Conservation (phyloP, 2,113 vertebrate species). For the Condylura cristata region DNA sequence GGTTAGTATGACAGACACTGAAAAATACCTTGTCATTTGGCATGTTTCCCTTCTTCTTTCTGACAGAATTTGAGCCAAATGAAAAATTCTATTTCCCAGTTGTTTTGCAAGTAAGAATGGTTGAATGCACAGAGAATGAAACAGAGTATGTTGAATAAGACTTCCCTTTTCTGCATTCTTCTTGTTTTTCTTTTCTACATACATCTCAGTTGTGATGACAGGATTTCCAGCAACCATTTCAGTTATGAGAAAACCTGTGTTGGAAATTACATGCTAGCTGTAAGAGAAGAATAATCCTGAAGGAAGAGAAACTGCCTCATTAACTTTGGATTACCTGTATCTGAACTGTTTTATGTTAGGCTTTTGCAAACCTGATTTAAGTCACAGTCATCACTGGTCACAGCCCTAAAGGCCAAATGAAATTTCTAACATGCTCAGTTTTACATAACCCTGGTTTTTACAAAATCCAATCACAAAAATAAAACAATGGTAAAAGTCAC, state of each 20-base stretch:
- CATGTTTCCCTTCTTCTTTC: background rate
- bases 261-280: background rate
- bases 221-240: background rate
- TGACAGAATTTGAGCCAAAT: background rate
- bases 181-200: background rate
- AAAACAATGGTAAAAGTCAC: background rate
- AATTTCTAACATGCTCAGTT: background rate
- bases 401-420: background rate
- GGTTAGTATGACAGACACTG: background rate
- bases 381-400: background rate
- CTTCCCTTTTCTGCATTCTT: background rate
- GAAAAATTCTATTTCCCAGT: background rate
- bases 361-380: background rate
- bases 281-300: background rate
- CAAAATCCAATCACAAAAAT: no score
- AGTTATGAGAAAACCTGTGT: background rate
- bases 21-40: background rate
- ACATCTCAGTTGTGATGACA: background rate
- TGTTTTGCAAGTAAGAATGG: background rate
- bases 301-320: background rate
- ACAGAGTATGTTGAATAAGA: background rate
- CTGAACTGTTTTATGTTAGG: background rate
- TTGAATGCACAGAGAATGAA: background rate
- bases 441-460: background rate
- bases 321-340: background rate